Evolutionary conservation across 2,113 vertebrate species (phyloP).

Genomic region (Bos javanicus): DNA sequence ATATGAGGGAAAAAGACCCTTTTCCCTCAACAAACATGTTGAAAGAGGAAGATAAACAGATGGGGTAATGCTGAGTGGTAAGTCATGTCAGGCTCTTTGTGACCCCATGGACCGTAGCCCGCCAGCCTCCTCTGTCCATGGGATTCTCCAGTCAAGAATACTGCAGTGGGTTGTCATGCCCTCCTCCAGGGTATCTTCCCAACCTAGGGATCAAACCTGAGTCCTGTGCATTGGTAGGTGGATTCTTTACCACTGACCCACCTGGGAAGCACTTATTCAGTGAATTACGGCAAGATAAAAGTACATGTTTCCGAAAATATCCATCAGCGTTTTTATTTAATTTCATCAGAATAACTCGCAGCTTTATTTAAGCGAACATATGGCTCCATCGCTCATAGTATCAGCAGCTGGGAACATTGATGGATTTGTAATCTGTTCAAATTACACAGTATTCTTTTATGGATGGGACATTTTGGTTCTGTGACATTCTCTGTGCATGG

Average conservation of each 20-base stretch:
- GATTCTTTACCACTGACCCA: background rate
- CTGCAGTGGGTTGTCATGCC: background rate
- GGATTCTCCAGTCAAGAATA: background rate
- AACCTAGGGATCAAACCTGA: too few relatives aligned
- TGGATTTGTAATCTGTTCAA: background rate
- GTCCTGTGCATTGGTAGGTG: too few relatives aligned
- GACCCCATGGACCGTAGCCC: fast-evolving
- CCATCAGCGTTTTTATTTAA: background rate
- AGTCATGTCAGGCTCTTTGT: fast-evolving
- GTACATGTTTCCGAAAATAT: background rate
- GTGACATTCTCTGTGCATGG: conserved; percentile 19
- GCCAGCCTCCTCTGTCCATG: background rate
- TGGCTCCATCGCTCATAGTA: background rate
- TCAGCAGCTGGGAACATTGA: conserved; percentile 22
- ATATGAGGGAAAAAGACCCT: too few relatives aligned
- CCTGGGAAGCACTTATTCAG: background rate
- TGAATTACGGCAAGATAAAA: background rate
- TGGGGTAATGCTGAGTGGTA: background rate
- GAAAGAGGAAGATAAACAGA: background rate
- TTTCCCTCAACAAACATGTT: background rate
- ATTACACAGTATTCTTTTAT: conserved; percentile 52
- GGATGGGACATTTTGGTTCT: conserved; percentile 48
- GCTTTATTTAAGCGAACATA: conserved; percentile 52
- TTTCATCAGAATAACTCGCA: background rate
- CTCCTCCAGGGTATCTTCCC: too few relatives aligned